Evolutionary conservation across 2,113 vertebrate species (phyloP), one percentile per base, ranked within the genome.

Genomic region (Dromaius novaehollandiae): DNA sequence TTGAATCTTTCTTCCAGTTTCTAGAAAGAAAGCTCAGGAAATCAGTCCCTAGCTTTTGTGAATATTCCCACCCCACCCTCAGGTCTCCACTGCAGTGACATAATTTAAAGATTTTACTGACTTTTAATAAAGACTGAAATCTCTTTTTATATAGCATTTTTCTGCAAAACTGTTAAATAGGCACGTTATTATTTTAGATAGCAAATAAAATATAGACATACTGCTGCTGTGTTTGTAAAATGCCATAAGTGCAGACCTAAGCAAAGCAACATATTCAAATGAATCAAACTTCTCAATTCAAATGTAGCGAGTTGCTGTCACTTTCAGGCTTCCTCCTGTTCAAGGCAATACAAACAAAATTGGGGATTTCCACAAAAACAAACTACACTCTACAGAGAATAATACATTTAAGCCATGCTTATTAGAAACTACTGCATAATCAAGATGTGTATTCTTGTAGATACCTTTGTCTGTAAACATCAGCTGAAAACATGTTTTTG

Each of bases 281-380:
- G 80, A 81, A 83, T 82, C 80, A 75, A 92, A 90, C 79, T 96
- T 97, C 94, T 93, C 94, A 82, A 86, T 97, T 95, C 68, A 91
- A 88, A 86, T 6, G 32, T 10, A 71, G 46, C 3, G 0, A 89
- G 71, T 42, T 94, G 38, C 82, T 94, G 20, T 86, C 89, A 96
- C 92, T 96, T 96, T 97, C 96, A 90, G 58, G 66, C 53, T 97
- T 93, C 93, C 90, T 95, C 36, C 24, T 74, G 8, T 13, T 70
- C 79, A 79, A 77, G 22, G 24, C 63, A 91, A 82, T 36, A 38
- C 24, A 94, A 82, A 82, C 61, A 82, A 86, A 89, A 77, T 7
- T 2, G 95, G 97, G 96, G 94, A 90, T 90, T 97, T 97, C 93
- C 91, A 95, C 51, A 89, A 92, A 38, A 48, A 2, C 20, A 63